Evolutionary conservation across 2,797 vertebrate genomes (phyloP).

Genomic region (Darevskia mixta): DNA sequence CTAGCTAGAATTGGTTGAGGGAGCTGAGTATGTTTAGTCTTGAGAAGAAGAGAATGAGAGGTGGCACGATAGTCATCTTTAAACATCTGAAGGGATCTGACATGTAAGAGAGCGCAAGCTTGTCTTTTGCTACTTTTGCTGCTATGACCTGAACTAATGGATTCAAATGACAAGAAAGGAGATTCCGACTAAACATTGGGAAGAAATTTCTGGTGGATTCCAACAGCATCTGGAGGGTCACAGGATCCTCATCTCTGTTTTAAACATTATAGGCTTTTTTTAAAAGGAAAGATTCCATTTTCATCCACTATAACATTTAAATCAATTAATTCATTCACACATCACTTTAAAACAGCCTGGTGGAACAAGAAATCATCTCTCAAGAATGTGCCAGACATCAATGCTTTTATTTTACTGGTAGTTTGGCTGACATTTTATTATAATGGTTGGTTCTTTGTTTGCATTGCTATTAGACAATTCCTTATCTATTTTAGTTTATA

Average conservation of each 20-base stretch:
- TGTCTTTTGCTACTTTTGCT: too few species aligned
- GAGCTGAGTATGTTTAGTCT: too few species aligned
- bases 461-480: conserved; percentile 65
- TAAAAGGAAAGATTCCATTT: conserved; percentile 18
- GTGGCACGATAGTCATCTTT: too few species aligned
- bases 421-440: conserved; percentile 70
- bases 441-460: conserved; percentile 49
- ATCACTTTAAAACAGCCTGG: conserved; percentile 65
- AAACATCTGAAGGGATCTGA: too few species aligned
- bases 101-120: too few species aligned
- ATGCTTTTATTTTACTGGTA: conserved; percentile 63
- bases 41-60: too few species aligned
- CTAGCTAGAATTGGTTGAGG: too few species aligned
- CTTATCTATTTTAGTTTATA: conserved; percentile 64
- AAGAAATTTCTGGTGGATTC: too few species aligned
- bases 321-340: conserved; percentile 65
- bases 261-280: conserved; percentile 33
- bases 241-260: conserved; percentile 21
- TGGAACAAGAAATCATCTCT: conserved; percentile 67
- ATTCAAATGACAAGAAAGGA: too few species aligned
- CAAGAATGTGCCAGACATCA: conserved; percentile 58
- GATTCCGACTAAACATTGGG: too few species aligned
- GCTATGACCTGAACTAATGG: too few species aligned
- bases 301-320: conserved; percentile 64
- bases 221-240: too few species aligned